Evolutionary conservation across 2,113 vertebrate genomes (phyloP), one percentile per base, ranked within the genome.

Genomic region (Bostrychus sinensis): DNA sequence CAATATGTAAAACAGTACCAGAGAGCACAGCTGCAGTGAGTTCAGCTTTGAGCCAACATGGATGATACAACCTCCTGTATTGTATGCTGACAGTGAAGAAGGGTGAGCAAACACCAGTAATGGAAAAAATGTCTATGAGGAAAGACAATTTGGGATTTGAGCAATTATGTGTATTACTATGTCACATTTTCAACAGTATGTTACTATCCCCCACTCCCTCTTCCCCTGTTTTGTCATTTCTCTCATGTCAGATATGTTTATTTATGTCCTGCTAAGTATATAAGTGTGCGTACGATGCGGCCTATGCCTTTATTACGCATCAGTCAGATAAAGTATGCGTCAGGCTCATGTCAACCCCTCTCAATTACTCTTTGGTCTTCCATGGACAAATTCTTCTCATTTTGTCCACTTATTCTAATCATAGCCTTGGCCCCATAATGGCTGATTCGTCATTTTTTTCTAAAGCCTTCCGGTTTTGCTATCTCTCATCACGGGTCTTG

Each of bases 111-210:
- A 74, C 34, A 59, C 58, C 62, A 48, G 32, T 30, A 12, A 23
- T 38, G 36, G 36, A 23, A 69, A 62, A 36, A 60, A 22, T 20
- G 14, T 59, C 46, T 45, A 23, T 25, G 46, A 57, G 23, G 11
- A 36, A 63, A 38, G 50, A 48, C 55, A 28, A 20, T 70, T 59
- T 11, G 66, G 57, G 26, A 66, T 73, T 54, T 10, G 68, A 70
- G 62, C 37, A 67, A 50, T 74, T 72, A 16, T 62, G 61, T 78
- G 39, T 83, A 56, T 53, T 62, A 43, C 66, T 78, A 56, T 80
- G 70, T 77, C 48, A 28, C 48, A 28, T 69, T 75, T 78, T 85
- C 70, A 59, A 51, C 23, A 63, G 53, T 60, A 75, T 70, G 46
- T 25, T 61, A 54, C 28, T 46, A 43, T 75, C 26, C 5, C 28